A percentile compares a stretch with the other conserved stretches of the same genome.
Conservation (phyloP, 2,888 invertebrate genomes). For the Oxyteleia sp. region DNA sequence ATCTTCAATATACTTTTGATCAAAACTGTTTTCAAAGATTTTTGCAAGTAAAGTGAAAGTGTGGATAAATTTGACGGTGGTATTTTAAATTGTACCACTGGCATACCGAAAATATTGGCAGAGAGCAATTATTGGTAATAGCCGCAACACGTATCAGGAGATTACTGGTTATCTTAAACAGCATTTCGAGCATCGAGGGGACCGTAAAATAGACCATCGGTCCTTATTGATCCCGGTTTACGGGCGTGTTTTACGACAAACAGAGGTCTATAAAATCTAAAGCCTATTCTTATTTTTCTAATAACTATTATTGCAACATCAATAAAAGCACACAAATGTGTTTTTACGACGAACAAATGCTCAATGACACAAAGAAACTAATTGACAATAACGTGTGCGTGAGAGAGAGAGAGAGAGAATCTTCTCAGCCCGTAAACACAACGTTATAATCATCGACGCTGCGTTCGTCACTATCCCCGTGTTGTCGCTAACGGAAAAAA, state of each 20-base stretch:
- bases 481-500: slow-evolving; percentile 8
- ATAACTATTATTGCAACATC: slow-evolving; percentile 70
- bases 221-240: too few relatives aligned
- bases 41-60: too few relatives aligned
- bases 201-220: too few relatives aligned
- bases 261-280: slow-evolving; percentile 69
- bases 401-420: too few relatives aligned
- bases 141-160: too few relatives aligned
- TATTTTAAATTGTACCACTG: too few relatives aligned
- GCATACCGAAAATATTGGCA: too few relatives aligned
- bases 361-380: slow-evolving; percentile 64
- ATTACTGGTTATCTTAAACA: too few relatives aligned
- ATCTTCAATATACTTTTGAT: background rate
- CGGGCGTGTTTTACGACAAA: slow-evolving; percentile 61
- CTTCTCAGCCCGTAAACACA: slow-evolving; percentile 52
- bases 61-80: too few relatives aligned
- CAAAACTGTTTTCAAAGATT: too few relatives aligned
- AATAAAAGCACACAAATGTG: slow-evolving; percentile 65
- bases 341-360: slow-evolving; percentile 57
- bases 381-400: slow-evolving; percentile 57
- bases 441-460: slow-evolving; percentile 55
- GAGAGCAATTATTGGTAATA: too few relatives aligned
- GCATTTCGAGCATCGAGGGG: too few relatives aligned
- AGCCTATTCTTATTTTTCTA: slow-evolving; percentile 68
- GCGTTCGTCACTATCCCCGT: slow-evolving; percentile 46